Conservation (phyloP, 2,113 vertebrate genomes). For the Eurypyga helias region DNA sequence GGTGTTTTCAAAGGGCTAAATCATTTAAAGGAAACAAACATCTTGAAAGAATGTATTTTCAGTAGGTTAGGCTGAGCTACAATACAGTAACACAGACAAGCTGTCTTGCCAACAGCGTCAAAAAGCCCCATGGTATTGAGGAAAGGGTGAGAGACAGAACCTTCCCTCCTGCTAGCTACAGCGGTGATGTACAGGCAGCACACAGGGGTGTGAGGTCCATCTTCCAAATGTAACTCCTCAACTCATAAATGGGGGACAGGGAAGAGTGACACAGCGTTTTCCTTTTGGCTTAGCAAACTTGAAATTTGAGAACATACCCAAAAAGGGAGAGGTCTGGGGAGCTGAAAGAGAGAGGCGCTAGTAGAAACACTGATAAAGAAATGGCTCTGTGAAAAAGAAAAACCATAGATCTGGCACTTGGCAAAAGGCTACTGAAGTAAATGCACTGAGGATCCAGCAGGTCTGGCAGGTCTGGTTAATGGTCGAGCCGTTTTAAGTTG, state of each 20-base stretch:
- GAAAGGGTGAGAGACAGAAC: neutral
- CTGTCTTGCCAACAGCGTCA: neutral
- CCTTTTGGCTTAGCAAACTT: neutral
- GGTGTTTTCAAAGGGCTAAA: conserved; percentile 24
- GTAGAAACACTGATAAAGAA: neutral
- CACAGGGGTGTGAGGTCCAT: rapidly evolving
- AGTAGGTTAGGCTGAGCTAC: neutral
- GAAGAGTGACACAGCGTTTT: neutral
- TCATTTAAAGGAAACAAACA: conserved; percentile 46
- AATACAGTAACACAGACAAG: conserved; percentile 39
- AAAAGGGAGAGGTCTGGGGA: neutral
- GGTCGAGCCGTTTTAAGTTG: neutral
- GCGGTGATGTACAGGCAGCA: neutral
- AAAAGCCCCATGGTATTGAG: neutral
- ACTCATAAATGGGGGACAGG: neutral
- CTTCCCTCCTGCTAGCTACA: neutral
- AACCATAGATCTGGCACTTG: neutral
- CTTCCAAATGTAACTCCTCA: neutral
- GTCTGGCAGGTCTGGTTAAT: neutral
- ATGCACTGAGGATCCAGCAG: neutral
- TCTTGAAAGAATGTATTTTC: conserved; percentile 41
- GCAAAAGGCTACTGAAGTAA: neutral
- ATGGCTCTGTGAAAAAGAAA: neutral
- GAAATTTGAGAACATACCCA: neutral
- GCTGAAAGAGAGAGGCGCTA: neutral